These are phyloP conservation scores for Lepidurus couesii DNA, from an alignment of 1,140 invertebrate genomes.

Conservation along the genomic window DNA sequence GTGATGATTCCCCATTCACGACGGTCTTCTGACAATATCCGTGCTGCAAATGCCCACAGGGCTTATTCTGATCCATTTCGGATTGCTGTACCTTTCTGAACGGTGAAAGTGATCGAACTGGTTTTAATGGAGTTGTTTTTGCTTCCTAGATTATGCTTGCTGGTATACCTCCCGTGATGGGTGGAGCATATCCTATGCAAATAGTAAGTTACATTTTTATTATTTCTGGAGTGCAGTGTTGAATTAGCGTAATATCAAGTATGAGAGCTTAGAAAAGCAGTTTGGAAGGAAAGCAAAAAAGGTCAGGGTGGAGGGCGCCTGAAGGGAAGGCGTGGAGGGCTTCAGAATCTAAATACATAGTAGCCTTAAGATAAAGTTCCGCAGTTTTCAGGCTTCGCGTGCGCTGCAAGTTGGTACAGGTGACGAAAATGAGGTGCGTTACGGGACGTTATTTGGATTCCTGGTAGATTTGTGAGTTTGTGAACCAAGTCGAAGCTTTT, in stretches of 20 bases:
- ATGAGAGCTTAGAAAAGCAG: not conserved
- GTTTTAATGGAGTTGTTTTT: not conserved
- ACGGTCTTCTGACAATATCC: slow-evolving; percentile 13
- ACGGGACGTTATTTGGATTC: not conserved
- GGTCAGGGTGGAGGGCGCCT: not conserved
- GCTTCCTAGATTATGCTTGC: slow-evolving; percentile 1
- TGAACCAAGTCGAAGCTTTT: no score
- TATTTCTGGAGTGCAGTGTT: not conserved
- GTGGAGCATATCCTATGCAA: not conserved
- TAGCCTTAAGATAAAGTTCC: not conserved
- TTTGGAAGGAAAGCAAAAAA: not conserved
- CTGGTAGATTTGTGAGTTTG: no score
- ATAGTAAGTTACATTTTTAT: not conserved
- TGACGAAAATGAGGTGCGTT: not conserved
- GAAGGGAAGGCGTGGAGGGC: not conserved
- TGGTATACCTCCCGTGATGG: not conserved
- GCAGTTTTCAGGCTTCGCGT: not conserved
- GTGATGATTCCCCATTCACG: slow-evolving; percentile 10
- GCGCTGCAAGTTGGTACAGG: not conserved
- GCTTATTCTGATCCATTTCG: slow-evolving; percentile 8
- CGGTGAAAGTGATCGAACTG: not conserved
- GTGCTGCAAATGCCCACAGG: slow-evolving; percentile 8
- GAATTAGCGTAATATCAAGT: not conserved
- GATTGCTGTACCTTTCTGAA: not conserved
- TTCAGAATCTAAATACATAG: not conserved